These are phyloP conservation scores for Turnix velox DNA, from an alignment of 2,113 vertebrate species.

Conservation along the genomic window DNA sequence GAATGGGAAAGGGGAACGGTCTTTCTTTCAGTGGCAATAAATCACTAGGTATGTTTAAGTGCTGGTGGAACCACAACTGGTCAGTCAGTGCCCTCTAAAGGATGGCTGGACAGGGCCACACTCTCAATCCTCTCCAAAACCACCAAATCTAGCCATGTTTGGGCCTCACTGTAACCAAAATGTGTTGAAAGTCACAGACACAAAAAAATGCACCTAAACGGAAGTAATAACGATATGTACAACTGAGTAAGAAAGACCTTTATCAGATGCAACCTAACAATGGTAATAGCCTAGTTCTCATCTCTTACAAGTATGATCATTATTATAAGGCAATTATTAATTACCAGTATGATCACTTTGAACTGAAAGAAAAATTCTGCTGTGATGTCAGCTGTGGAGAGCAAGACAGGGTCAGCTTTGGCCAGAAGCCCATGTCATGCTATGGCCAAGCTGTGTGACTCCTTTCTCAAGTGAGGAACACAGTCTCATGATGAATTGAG, in stretches of 20 bases:
- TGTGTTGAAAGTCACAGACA: not conserved
- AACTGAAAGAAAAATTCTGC: not conserved
- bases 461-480: not conserved
- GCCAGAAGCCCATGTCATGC: not conserved
- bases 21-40: not conserved
- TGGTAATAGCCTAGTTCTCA: not conserved
- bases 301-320: not conserved
- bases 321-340: not conserved
- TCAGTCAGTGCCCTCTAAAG: conserved; percentile 48
- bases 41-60: not conserved
- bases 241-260: too few relatives aligned
- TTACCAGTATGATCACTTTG: not conserved
- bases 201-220: not conserved
- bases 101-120: rapidly evolving
- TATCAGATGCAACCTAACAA: not conserved
- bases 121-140: not conserved
- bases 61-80: not conserved
- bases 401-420: not conserved
- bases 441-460: not conserved
- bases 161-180: not conserved
- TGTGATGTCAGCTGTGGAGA: not conserved
- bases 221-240: rapidly evolving
- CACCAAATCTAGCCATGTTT: not conserved
- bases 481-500: not conserved
- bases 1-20: not conserved